A percentile compares a stretch with the other conserved stretches of the same genome.
Conservation (phyloP, 2,113 vertebrate genomes). For the Emydocephalus ijimae region DNA sequence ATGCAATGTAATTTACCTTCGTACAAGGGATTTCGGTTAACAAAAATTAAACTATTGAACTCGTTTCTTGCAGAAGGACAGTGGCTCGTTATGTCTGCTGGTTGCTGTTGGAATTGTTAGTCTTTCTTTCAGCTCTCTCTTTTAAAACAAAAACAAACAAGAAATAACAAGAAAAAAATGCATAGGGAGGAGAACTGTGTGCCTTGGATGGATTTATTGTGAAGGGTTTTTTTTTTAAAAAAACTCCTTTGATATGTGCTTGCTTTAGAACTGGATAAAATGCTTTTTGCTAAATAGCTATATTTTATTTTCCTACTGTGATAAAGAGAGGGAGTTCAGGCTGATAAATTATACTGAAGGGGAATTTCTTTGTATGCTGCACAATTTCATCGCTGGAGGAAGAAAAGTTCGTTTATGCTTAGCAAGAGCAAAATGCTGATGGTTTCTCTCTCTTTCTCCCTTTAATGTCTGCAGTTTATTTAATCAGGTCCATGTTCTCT, state of each 20-base stretch:
- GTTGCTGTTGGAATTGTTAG: background rate
- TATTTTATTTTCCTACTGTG: conserved; percentile 48
- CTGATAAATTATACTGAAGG: conserved; percentile 69
- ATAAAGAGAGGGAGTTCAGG: conserved; percentile 58
- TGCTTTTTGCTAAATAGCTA: conserved; percentile 69
- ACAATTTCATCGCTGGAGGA: conserved; percentile 46
- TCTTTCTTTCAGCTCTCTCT: conserved; percentile 12
- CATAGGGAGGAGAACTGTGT: conserved; percentile 58
- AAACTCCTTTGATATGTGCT: conserved; percentile 68
- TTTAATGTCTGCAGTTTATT: background rate
- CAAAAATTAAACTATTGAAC: conserved; percentile 88
- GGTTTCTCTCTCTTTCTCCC: background rate
- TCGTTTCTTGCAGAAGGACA: conserved; percentile 73
- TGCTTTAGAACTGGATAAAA: conserved; percentile 73
- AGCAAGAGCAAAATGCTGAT: background rate
- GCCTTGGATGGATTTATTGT: conserved; percentile 72
- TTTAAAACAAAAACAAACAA: conserved; percentile 60
- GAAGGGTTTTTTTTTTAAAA: conserved; percentile 34
- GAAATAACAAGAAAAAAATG: conserved; percentile 56
- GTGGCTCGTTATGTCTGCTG: conserved; percentile 64
- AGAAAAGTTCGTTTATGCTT: background rate
- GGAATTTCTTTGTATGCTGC: conserved; percentile 48
- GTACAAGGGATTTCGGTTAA: conserved; percentile 81
- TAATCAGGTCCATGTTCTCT: background rate
- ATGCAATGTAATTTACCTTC: conserved; percentile 85